phyloP scores from a whole-genome alignment of 2,797 vertebrate genomes.

The Coreius guichenoti region DNA sequence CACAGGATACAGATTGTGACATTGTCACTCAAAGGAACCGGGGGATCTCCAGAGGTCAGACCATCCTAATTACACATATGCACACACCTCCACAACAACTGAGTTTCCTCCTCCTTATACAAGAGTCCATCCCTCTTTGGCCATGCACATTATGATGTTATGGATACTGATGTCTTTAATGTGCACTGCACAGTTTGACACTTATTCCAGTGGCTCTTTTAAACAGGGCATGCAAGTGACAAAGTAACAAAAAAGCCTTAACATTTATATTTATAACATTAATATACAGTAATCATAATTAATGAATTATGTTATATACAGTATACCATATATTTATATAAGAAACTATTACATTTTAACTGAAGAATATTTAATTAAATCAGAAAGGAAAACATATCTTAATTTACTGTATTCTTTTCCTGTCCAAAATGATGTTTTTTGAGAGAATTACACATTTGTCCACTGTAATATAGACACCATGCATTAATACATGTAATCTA shows the following conservation, averaged over 20 bases:
- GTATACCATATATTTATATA: too few species aligned
- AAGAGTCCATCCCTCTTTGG: not conserved
- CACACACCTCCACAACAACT: conserved; percentile 15
- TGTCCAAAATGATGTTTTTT: not conserved
- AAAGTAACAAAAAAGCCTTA: not conserved
- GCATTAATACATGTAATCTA: not conserved
- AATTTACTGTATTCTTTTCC: too few species aligned
- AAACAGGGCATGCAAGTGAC: not conserved
- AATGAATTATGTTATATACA: not conserved
- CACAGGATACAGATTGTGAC: conserved; percentile 54
- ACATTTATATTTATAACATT: not conserved
- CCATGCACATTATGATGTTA: conserved; percentile 12
- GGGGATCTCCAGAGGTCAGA: conserved; percentile 22
- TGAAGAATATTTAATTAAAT: not conserved
- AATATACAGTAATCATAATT: not conserved
- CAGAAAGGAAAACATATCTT: not conserved
- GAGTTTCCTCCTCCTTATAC: not conserved
- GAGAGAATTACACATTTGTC: not conserved
- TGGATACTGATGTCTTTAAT: conserved; percentile 14
- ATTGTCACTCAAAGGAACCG: conserved; percentile 32
- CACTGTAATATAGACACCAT: too few species aligned
- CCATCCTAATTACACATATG: conserved; percentile 23
- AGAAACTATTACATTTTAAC: too few species aligned
- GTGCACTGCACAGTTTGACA: not conserved
- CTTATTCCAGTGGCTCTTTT: not conserved